Base-by-base conservation (phyloP, 2,888 invertebrate species). In the Dorcus parallelipipedus region DNA sequence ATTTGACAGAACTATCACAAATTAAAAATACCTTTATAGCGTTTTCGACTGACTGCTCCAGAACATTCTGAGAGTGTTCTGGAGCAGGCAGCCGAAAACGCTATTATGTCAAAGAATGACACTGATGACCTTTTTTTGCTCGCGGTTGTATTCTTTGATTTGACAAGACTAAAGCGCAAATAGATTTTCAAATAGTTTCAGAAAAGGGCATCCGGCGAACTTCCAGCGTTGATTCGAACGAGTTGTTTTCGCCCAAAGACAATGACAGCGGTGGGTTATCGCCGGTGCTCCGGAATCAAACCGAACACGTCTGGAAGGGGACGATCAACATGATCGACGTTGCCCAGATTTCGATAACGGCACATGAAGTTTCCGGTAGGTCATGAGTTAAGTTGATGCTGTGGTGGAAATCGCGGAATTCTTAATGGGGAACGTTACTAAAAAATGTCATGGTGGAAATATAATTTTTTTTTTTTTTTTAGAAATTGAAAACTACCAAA, bases 281-380 rank as follows among this genome's bases (percentile, higher is more conserved):
- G 49, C 69, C 72, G 3, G 66, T 56, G 48, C 59, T 62, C 3
- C 20, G 33, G n/a, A 38, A 3, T 3, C 64, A 65, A 9, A 61
- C 66, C 23, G 72, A 73, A 61, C 68, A 60, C 6, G 55, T 78
- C 38, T 94, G 93, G 93, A 88, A 87, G 59, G 96, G 96, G 1
- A 88, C 86, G 64, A 87, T 96, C 6, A 90, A 88, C 70, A 95
- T 95, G 93, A 88, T 91, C 5, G 96, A 96, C 72, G 92, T 95
- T 0, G 91, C 94, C 0, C 88, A 92, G 67, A 94, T 95, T 71
- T 87, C 90, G 67, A 90, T 93, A 7, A 86, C 88, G 9, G 89
- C 93, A 3, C 89, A 91, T 72, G 87, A 90, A 74, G 90, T 94
- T 45, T 77, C 78, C 38, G 82, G 80, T 69, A 67, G 56, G 23